Percentiles rank a stretch among this genome's conserved stretches.
phyloP scores from a whole-genome alignment of 2,888 invertebrate species.

The Eurytoma adleriae region DNA sequence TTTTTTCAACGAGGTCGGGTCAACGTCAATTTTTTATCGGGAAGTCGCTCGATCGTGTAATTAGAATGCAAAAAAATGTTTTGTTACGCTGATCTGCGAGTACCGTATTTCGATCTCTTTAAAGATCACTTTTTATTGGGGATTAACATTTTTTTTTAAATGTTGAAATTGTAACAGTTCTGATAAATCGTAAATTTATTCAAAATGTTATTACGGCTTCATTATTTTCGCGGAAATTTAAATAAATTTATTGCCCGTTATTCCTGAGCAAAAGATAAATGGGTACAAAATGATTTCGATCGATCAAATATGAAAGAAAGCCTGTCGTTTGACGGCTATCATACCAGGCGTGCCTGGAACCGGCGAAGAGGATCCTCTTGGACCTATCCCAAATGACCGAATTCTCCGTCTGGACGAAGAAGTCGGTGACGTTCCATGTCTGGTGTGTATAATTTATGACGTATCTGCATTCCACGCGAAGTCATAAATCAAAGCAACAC shows the following conservation, averaged over 20 bases:
- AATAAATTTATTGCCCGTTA: too few relatives aligned
- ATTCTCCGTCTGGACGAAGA: slow-evolving; percentile 58
- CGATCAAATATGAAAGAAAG: slow-evolving; percentile 10
- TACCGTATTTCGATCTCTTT: neutral
- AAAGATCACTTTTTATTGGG: neutral
- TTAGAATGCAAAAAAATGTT: slow-evolving; percentile 19
- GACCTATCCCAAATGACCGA: slow-evolving; percentile 35
- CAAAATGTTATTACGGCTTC: neutral
- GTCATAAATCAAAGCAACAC: slow-evolving; percentile 74
- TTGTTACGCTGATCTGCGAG: slow-evolving; percentile 1
- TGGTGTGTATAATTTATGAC: slow-evolving; percentile 74
- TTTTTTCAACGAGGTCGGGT: slow-evolving; percentile 10
- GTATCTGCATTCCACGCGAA: slow-evolving; percentile 70
- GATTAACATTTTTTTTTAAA: too few relatives aligned
- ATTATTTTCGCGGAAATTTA: too few relatives aligned
- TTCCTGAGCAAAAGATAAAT: slow-evolving; percentile 21
- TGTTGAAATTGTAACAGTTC: too few relatives aligned
- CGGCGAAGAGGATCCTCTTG: slow-evolving; percentile 62
- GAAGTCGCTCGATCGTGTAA: slow-evolving; percentile 37
- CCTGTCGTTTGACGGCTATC: slow-evolving; percentile 67
- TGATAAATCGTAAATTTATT: too few relatives aligned
- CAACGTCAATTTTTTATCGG: neutral
- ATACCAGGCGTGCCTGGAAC: slow-evolving; percentile 71
- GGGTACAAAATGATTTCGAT: neutral
- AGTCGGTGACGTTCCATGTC: slow-evolving; percentile 66